phyloP scores from a whole-genome alignment of 2,113 vertebrate genomes.

The Catharus fuscescens region DNA sequence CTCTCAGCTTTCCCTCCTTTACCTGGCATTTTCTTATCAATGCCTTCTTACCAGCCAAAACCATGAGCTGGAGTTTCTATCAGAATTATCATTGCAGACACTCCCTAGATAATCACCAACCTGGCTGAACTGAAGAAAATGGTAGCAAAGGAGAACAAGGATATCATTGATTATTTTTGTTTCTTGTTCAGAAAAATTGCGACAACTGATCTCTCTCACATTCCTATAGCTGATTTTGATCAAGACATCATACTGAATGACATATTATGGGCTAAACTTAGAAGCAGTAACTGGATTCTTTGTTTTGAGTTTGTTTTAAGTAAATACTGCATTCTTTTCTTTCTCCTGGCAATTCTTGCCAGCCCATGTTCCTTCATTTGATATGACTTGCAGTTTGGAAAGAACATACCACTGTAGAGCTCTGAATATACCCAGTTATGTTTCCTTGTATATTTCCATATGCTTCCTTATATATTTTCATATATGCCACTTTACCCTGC shows the following conservation, averaged over 20 bases:
- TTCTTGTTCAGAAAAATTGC: background rate
- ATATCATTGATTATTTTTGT: background rate
- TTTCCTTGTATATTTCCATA: background rate
- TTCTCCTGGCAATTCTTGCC: background rate
- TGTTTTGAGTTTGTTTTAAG: background rate
- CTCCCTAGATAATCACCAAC: background rate
- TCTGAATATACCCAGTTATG: background rate
- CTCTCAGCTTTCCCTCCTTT: background rate
- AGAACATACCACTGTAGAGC: background rate
- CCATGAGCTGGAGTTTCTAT: background rate
- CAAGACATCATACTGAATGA: background rate
- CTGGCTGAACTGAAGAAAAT: background rate
- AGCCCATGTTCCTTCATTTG: background rate
- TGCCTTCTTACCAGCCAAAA: background rate
- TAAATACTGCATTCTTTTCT: background rate
- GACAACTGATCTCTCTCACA: background rate
- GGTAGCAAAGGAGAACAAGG: background rate
- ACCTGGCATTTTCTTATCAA: background rate
- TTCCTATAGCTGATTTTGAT: background rate
- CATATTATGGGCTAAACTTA: background rate
- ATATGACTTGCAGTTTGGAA: background rate
- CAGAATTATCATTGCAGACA: background rate
- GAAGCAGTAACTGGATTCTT: background rate
- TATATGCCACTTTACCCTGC: background rate
- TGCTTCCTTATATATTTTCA: too few species aligned